phyloP scores from a whole-genome alignment of 2,113 vertebrate species.

The Syngnathus floridae region DNA sequence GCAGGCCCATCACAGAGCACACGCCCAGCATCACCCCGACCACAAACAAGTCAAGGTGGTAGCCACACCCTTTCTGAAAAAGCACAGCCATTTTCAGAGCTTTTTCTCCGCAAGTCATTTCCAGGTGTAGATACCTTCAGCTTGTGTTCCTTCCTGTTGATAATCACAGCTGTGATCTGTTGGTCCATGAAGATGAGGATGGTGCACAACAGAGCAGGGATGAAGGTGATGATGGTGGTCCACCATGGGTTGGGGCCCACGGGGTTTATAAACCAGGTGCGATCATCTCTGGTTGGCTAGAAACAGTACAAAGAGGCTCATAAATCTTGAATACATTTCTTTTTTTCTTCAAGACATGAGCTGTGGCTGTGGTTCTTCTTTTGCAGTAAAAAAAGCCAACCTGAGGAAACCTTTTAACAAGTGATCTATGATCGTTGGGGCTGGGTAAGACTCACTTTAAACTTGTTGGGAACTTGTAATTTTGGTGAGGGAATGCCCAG shows the following conservation, averaged over 20 bases:
- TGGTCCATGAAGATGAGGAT: conserved; percentile 99
- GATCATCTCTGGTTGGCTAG: conserved; percentile 95
- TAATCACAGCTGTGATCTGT: conserved; percentile 98
- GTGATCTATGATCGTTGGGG: no score
- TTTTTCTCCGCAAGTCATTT: not conserved
- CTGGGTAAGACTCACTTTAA: conserved; percentile 78
- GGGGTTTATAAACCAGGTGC: conserved; percentile 92
- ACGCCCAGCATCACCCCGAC: conserved; percentile 95
- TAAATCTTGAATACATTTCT: not conserved
- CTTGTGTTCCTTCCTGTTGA: conserved; percentile 98
- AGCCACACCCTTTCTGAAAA: conserved; percentile 82
- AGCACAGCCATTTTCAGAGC: not conserved
- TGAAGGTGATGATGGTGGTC: conserved; percentile 83
- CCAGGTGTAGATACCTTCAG: conserved; percentile 76
- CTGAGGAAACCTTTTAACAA: no score
- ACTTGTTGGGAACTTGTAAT: conserved; percentile 92
- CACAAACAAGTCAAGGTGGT: conserved; percentile 95
- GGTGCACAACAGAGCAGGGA: conserved; percentile 95
- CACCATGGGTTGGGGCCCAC: conserved; percentile 98
- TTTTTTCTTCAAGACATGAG: not conserved
- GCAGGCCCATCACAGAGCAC: conserved; percentile 95
- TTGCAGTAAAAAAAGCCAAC: no score
- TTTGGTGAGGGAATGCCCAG: conserved; percentile 95
- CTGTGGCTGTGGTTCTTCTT: not conserved
- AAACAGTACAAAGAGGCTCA: not conserved